A percentile compares a stretch with the other conserved stretches of the same genome.
Conservation (phyloP, 1,140 invertebrate species). For the Drosophila willistoni region DNA sequence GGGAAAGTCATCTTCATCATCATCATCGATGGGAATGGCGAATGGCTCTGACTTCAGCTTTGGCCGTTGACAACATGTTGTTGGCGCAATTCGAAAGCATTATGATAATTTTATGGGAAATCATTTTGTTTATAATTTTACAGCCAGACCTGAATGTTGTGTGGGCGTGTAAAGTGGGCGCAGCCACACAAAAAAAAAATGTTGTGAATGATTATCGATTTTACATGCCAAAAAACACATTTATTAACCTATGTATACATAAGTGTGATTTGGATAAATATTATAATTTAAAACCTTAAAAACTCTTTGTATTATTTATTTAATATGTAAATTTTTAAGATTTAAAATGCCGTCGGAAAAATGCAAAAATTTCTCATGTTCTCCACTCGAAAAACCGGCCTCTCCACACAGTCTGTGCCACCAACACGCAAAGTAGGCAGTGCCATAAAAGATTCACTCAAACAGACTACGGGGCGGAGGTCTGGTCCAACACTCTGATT, state of each 20-base stretch:
- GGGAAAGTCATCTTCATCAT: conserved; percentile 31
- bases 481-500: conserved; percentile 76
- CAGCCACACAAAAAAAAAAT: conserved; percentile 55
- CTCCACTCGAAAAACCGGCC: conserved; percentile 50
- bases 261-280: conserved; percentile 47
- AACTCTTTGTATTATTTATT: no score
- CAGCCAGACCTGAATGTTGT: conserved; percentile 30
- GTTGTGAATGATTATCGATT: conserved; percentile 79
- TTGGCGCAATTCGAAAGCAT: conserved; percentile 77
- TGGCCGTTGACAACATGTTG: conserved; percentile 78
- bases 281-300: conserved; percentile 31
- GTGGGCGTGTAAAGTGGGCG: conserved; percentile 46
- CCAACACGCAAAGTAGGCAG: conserved; percentile 61
- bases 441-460: conserved; percentile 70
- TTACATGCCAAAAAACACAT: conserved; percentile 66
- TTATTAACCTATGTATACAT: conserved; percentile 3
- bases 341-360: conserved; percentile 40
- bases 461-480: conserved; percentile 32
- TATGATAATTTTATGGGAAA: conserved; percentile 81
- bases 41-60: conserved; percentile 1
- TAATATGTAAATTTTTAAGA: neutral
- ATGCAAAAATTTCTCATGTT: conserved; percentile 23
- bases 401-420: conserved; percentile 4
- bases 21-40: conserved; percentile 18
- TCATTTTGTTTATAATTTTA: conserved; percentile 80